A percentile compares a stretch with the other conserved stretches of the same genome.
Conservation (phyloP, 2,797 vertebrate genomes). For the Myotis vivesi region DNA sequence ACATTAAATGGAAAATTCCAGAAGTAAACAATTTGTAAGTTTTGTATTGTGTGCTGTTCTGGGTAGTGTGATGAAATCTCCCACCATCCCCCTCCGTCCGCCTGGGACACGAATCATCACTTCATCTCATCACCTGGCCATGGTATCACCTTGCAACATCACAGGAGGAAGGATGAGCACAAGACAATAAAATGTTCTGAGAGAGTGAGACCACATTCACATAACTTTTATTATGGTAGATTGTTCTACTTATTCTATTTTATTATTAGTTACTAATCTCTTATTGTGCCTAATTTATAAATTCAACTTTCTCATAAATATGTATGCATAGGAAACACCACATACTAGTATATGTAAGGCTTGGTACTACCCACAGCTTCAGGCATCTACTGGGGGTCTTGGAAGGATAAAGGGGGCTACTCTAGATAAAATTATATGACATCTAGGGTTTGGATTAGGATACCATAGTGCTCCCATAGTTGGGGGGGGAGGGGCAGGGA, state of each 20-base stretch:
- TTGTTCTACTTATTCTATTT: background rate
- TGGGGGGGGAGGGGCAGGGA: too few relatives aligned
- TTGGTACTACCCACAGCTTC: background rate
- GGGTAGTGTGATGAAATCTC: background rate
- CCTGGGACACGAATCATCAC: background rate
- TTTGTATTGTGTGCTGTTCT: background rate
- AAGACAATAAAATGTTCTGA: background rate
- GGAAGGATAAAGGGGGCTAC: background rate
- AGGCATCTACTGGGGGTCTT: background rate
- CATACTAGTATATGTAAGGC: background rate
- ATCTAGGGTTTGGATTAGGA: background rate
- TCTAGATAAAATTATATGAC: background rate
- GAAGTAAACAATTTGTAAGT: background rate
- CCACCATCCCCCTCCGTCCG: accelerated
- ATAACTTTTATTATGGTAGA: too few relatives aligned
- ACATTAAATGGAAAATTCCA: background rate
- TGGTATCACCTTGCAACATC: background rate
- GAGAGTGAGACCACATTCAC: background rate
- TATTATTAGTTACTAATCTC: background rate
- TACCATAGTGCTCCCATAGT: background rate
- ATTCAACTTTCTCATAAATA: background rate
- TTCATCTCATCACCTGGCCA: background rate
- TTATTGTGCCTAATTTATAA: background rate
- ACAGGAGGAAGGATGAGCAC: background rate
- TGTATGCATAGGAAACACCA: background rate